Evolutionary conservation across 1,140 invertebrate species (phyloP).

Genomic region (Bombus consobrinus): DNA sequence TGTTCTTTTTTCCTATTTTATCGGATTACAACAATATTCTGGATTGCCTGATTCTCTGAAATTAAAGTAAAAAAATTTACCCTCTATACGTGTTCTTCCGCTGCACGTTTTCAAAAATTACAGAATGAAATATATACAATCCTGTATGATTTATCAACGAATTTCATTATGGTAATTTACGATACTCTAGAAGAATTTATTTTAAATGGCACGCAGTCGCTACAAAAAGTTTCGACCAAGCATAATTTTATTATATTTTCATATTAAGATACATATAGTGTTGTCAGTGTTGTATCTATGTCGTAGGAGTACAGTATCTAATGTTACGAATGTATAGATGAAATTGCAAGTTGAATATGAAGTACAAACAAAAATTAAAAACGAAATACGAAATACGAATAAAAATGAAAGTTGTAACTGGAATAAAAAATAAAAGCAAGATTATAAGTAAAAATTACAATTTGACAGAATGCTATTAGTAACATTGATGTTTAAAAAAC

Average conservation of each 20-base stretch:
- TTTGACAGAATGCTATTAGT: too few relatives aligned
- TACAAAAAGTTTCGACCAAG: background rate
- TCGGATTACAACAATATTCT: slow-evolving; percentile 71
- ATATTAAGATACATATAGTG: background rate
- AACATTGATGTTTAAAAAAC: too few relatives aligned
- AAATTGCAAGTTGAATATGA: background rate
- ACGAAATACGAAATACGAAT: background rate
- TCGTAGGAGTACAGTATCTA: too few relatives aligned
- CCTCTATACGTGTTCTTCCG: background rate
- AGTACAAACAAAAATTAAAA: background rate
- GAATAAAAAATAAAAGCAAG: too few relatives aligned
- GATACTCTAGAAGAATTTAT: background rate
- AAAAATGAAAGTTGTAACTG: background rate
- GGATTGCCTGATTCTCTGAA: slow-evolving; percentile 41
- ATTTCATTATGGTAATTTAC: background rate
- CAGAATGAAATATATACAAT: background rate
- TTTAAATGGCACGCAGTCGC: background rate
- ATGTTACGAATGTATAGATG: background rate
- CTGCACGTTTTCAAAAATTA: background rate
- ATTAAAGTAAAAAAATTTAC: background rate
- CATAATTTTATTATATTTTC: background rate
- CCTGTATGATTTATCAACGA: background rate
- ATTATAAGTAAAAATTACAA: too few relatives aligned
- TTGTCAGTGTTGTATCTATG: background rate
- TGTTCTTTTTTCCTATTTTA: background rate